Percentiles rank a stretch among this genome's conserved stretches.
These are phyloP conservation scores for Apocheima hispidaria DNA, from an alignment of 2,888 invertebrate species.

Conservation along the genomic window DNA sequence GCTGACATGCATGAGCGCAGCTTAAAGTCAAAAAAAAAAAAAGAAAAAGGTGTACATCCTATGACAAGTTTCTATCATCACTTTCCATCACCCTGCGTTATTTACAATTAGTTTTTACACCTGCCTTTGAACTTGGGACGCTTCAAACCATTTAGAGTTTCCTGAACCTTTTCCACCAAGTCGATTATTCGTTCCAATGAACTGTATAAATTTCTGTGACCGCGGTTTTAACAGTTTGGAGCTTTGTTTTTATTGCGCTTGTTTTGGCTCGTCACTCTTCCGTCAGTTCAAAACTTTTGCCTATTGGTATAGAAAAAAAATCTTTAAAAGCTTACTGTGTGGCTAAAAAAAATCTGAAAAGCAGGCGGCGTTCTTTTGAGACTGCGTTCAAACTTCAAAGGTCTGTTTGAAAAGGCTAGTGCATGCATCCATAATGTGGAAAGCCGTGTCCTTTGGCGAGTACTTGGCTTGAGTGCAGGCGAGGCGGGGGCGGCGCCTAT, in stretches of 20 bases:
- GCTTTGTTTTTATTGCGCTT: slow-evolving; percentile 5
- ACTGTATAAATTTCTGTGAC: slow-evolving; percentile 16
- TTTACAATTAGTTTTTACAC: slow-evolving; percentile 29
- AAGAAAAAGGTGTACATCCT: neutral
- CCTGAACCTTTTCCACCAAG: slow-evolving; percentile 27
- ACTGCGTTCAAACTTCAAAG: slow-evolving; percentile 39
- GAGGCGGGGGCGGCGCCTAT: slow-evolving; percentile 83
- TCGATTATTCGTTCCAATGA: slow-evolving; percentile 27
- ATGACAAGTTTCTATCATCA: slow-evolving; percentile 10
- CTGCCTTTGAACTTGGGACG: slow-evolving; percentile 34
- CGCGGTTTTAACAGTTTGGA: slow-evolving; percentile 5
- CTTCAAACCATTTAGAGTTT: slow-evolving; percentile 15
- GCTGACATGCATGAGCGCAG: too few relatives aligned
- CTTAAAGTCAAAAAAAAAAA: too few relatives aligned
- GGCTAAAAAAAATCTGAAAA: slow-evolving; percentile 41
- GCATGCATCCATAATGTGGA: slow-evolving; percentile 57
- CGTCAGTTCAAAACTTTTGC: neutral
- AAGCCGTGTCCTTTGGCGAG: slow-evolving; percentile 69
- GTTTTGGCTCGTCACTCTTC: neutral
- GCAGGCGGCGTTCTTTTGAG: slow-evolving; percentile 39
- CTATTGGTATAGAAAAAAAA: too few relatives aligned
- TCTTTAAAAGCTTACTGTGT: too few relatives aligned
- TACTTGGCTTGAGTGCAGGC: slow-evolving; percentile 74
- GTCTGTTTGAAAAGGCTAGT: slow-evolving; percentile 50
- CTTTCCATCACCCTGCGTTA: slow-evolving; percentile 5